These are phyloP conservation scores for Pseudochromis fuscus DNA, from an alignment of 2,797 vertebrate genomes.

Conservation along the genomic window DNA sequence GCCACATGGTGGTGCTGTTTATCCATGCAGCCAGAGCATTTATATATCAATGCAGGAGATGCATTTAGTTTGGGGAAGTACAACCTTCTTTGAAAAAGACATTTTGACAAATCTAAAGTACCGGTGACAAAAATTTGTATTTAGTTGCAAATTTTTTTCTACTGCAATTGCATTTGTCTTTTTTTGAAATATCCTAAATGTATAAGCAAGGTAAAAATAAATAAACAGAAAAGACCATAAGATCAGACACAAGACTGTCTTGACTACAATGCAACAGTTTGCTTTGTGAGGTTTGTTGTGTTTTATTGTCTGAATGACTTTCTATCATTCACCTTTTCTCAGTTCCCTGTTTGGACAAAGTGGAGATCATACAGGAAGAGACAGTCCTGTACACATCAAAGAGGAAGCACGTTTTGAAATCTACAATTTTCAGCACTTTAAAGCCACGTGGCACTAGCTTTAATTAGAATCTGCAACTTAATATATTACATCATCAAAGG, in stretches of 20 bases:
- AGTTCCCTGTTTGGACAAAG: not conserved
- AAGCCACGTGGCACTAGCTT: not conserved
- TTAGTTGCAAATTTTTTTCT: too few relatives aligned
- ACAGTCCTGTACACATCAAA: not conserved
- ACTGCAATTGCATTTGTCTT: too few relatives aligned
- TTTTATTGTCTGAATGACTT: not conserved
- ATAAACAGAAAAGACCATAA: too few relatives aligned
- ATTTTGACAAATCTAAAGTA: not conserved
- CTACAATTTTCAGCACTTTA: not conserved
- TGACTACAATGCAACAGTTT: not conserved
- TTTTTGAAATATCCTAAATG: too few relatives aligned
- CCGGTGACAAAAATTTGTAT: not conserved
- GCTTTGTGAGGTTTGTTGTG: not conserved
- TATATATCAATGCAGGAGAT: too few relatives aligned
- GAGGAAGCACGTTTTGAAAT: not conserved
- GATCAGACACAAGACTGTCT: too few relatives aligned
- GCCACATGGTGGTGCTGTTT: constrained; percentile 53
- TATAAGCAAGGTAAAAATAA: not conserved
- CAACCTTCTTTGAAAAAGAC: too few relatives aligned
- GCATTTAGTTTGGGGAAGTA: too few relatives aligned
- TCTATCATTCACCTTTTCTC: not conserved
- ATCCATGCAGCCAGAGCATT: not conserved
- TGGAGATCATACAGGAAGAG: not conserved
- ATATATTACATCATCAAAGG: too few relatives aligned
- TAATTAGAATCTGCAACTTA: too few relatives aligned